Evolutionary conservation across 1,140 invertebrate genomes (phyloP).

Genomic region (Dendrolimus punctatus): DNA sequence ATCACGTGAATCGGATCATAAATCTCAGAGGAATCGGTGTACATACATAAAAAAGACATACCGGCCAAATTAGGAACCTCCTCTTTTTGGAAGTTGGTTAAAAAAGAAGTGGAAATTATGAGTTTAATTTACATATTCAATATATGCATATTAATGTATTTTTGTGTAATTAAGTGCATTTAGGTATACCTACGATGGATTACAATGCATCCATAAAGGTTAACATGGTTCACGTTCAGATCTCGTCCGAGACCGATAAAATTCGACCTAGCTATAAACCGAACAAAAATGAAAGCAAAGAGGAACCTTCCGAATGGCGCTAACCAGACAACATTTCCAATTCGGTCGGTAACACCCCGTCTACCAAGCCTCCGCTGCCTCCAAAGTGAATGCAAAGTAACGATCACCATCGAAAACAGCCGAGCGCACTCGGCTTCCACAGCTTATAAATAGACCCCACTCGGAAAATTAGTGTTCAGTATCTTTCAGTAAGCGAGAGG

Average conservation of each 20-base stretch:
- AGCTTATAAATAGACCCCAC: constrained; percentile 28
- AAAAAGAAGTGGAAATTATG: no score
- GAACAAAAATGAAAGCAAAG: constrained; percentile 1
- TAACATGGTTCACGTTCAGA: constrained; percentile 10
- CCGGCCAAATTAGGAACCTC: no score
- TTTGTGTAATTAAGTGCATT: no score
- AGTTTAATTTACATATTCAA: no score
- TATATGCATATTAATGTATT: no score
- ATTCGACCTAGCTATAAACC: constrained; percentile 14
- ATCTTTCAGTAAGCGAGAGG: constrained; percentile 5
- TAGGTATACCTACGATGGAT: background rate
- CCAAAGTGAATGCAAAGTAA: constrained; percentile 32
- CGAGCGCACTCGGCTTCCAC: constrained; percentile 20
- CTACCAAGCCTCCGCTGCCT: constrained; percentile 17
- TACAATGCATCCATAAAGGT: constrained; percentile 11
- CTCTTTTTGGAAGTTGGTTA: no score
- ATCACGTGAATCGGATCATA: no score
- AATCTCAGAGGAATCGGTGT: no score
- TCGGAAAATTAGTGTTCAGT: constrained; percentile 24
- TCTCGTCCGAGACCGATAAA: constrained; percentile 17
- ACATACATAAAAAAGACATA: no score
- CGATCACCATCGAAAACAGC: constrained; percentile 25
- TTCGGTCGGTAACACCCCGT: constrained; percentile 14
- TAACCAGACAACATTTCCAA: constrained; percentile 6
- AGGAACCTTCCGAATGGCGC: background rate